Base-by-base conservation (phyloP, 1,140 invertebrate species). In the Conus betulinus region DNA sequence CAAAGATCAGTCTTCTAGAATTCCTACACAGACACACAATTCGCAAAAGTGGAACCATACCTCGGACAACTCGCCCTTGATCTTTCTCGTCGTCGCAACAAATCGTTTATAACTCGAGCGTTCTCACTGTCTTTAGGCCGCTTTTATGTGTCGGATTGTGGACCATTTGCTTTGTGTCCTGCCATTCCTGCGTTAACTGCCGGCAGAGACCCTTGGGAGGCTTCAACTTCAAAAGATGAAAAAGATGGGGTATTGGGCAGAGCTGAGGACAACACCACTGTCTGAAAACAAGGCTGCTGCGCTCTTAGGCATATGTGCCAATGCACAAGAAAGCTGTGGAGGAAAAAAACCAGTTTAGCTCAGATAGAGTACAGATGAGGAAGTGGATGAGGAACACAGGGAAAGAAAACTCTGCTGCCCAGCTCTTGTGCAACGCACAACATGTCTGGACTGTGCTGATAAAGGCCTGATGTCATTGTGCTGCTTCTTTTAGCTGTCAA, bases 81-180 rank as follows among this genome's bases (percentile, higher is more conserved):
- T 51, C 27, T 39, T 88, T n/a, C n/a, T n/a, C n/a, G n/a, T n/a
- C n/a, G n/a, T 63, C 55, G 20, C n/a, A 10, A 79, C 17, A 13
- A 67, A 67, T 82, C 78, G 27, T 5, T 39, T 25, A 27, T 88
- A 15, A 39, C 53, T 60, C 78, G 39, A 1, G 87, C 6, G 11
- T 67, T 88, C 39, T 81, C 76, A 17, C 20, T 51, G 27, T 88
- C 87, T n/a, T 82, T 81, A n/a, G 0, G 87, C 87, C 5, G 78
- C 87, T 39, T 88, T 88, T 20, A 74, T 88, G 81, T 88, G 76
- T 51, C 57, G 20, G 55, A 88, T 88, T 63, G 83, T 88, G 13
- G 76, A 15, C 87, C 87, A 88, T 25, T 88, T 88, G 25, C 87
- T 88, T n/a, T 88, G n/a, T 88, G 87, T 5, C 87, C 87, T 1